These are phyloP conservation scores for Dendrolimus kikuchii DNA, from an alignment of 1,140 invertebrate genomes.

Conservation along the genomic window DNA sequence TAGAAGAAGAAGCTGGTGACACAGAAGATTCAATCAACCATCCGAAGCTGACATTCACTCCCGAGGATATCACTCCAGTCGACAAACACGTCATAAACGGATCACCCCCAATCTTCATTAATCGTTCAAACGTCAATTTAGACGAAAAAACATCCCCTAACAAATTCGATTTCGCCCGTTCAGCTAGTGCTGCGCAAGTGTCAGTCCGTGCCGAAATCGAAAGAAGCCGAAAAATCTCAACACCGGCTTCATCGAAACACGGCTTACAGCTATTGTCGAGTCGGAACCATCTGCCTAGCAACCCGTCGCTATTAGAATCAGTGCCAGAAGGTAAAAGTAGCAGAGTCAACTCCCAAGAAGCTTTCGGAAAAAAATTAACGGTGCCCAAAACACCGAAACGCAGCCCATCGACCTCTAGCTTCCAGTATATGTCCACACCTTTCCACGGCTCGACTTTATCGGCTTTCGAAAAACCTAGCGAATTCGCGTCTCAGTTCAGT, in stretches of 20 bases:
- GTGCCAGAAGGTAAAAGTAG: conserved; percentile 50
- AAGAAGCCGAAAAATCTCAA: conserved; percentile 53
- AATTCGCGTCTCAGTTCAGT: conserved; percentile 83
- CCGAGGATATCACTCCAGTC: conserved; percentile 30
- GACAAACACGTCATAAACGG: conserved; percentile 37
- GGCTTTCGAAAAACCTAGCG: conserved; percentile 81
- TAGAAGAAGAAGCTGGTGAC: conserved; percentile 41
- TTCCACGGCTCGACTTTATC: conserved; percentile 88
- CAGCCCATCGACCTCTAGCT: conserved; percentile 84
- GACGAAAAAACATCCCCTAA: conserved; percentile 28
- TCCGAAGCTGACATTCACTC: conserved; percentile 42
- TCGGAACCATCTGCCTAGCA: conserved; percentile 47
- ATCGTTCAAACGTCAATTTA: conserved; percentile 31
- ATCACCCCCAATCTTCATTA: conserved; percentile 43
- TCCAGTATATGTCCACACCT: conserved; percentile 86
- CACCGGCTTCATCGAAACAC: conserved; percentile 41
- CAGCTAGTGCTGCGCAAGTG: conserved; percentile 71
- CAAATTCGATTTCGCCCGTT: conserved; percentile 61
- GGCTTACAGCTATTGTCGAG: conserved; percentile 48
- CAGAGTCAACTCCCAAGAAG: conserved; percentile 42
- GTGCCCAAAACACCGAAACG: conserved; percentile 71
- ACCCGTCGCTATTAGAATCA: conserved; percentile 47
- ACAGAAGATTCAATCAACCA: conserved; percentile 23
- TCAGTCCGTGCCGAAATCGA: conserved; percentile 27
- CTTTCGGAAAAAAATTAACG: conserved; percentile 43